A percentile compares a stretch with the other conserved stretches of the same genome.
phyloP scores from a whole-genome alignment of 2,797 vertebrate species.

The Coregonus suidteri region DNA sequence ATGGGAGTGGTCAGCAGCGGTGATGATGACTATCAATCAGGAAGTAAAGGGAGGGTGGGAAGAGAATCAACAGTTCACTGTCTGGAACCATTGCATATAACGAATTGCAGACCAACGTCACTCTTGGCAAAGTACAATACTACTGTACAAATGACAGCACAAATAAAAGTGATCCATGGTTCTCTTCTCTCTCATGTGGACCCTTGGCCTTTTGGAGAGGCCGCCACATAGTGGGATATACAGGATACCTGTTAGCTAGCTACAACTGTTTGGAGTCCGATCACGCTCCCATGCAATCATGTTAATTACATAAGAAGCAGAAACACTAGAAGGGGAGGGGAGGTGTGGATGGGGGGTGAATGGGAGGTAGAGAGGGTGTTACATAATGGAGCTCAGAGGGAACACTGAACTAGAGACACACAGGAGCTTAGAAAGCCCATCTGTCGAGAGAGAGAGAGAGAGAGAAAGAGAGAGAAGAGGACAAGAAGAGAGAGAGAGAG shows the following conservation, averaged over 20 bases:
- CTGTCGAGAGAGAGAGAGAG: constrained; percentile 48
- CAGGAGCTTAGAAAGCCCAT: constrained; percentile 64
- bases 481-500: no score
- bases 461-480: no score
- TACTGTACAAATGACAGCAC: background rate
- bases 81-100: constrained; percentile 12
- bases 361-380: constrained; percentile 50
- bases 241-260: background rate
- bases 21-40: background rate
- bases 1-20: constrained; percentile 18
- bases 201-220: background rate
- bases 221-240: background rate
- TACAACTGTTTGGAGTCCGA: background rate
- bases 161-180: background rate
- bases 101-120: background rate
- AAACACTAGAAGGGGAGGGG: constrained; percentile 8
- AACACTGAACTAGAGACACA: constrained; percentile 69
- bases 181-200: background rate
- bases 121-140: background rate
- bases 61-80: constrained; percentile 22
- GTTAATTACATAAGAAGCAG: constrained; percentile 21
- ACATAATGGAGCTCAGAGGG: constrained; percentile 65
- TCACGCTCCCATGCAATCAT: constrained; percentile 5
- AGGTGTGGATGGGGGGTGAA: constrained; percentile 38
- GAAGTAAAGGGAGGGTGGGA: constrained; percentile 16